These are phyloP conservation scores for Psammodynastes pulverulentus DNA, from an alignment of 2,113 vertebrate genomes.

Conservation along the genomic window DNA sequence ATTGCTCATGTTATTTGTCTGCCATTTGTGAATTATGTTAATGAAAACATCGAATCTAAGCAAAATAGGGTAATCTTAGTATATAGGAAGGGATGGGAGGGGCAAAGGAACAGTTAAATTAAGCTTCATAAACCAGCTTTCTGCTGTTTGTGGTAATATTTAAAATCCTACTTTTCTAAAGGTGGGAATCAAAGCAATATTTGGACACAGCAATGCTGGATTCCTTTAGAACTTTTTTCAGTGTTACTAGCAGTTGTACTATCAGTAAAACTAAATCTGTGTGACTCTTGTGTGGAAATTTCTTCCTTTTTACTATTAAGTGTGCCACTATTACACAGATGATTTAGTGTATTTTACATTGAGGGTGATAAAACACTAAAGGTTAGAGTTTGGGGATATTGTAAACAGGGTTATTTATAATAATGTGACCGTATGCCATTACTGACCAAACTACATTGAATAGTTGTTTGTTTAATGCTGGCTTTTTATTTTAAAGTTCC, in stretches of 20 bases:
- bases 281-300: slow-evolving; percentile 70
- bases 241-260: slow-evolving; percentile 73
- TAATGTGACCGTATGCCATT: slow-evolving; percentile 77
- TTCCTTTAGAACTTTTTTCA: slow-evolving; percentile 68
- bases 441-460: slow-evolving; percentile 75
- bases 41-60: slow-evolving; percentile 61
- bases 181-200: slow-evolving; percentile 69
- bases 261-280: slow-evolving; percentile 68
- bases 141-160: slow-evolving; percentile 58
- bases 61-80: slow-evolving; percentile 68
- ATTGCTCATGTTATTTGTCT: slow-evolving; percentile 71
- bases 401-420: slow-evolving; percentile 83
- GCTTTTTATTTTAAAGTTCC: slow-evolving; percentile 65
- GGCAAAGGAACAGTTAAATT: slow-evolving; percentile 46
- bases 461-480: slow-evolving; percentile 66
- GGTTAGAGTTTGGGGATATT: slow-evolving; percentile 74
- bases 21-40: slow-evolving; percentile 71
- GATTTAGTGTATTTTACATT: slow-evolving; percentile 65
- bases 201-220: slow-evolving; percentile 70
- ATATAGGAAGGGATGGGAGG: slow-evolving; percentile 48
- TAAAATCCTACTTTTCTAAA: slow-evolving; percentile 56
- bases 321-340: slow-evolving; percentile 70
- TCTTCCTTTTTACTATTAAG: slow-evolving; percentile 61
- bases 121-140: slow-evolving; percentile 62
- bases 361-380: slow-evolving; percentile 69